A percentile compares a stretch with the other conserved stretches of the same genome.
Conservation (phyloP, 2,888 invertebrate genomes). For the Drosophila suboccidentalis region DNA sequence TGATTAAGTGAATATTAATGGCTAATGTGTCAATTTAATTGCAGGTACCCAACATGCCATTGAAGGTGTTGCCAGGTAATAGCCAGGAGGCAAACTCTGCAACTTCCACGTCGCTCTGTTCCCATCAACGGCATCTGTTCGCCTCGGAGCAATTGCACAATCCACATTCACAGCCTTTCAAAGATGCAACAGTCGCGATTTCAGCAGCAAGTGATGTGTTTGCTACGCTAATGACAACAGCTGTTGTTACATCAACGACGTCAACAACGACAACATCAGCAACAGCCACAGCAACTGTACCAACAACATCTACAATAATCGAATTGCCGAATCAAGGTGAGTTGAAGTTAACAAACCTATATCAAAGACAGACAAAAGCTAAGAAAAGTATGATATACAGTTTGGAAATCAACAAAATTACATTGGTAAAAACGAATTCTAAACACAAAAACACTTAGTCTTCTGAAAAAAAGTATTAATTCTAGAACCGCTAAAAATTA, state of each 20-base stretch:
- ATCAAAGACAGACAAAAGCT: no score
- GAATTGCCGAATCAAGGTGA: slow-evolving; percentile 70
- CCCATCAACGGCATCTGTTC: slow-evolving; percentile 83
- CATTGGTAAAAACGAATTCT: no score
- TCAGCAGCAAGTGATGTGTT: slow-evolving; percentile 54
- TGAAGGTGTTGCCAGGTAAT: slow-evolving; percentile 62
- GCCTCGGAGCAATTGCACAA: slow-evolving; percentile 78
- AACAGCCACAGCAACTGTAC: slow-evolving; percentile 26
- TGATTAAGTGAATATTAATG: slow-evolving; percentile 45
- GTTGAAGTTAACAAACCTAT: slow-evolving; percentile 1
- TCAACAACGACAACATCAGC: slow-evolving; percentile 29
- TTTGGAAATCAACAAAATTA: no score
- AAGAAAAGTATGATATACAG: no score
- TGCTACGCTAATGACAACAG: slow-evolving; percentile 53
- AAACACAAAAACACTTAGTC: no score
- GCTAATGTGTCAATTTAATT: slow-evolving; percentile 59
- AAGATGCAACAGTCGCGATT: slow-evolving; percentile 51
- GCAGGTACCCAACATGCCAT: slow-evolving; percentile 85
- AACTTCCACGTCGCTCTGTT: slow-evolving; percentile 62
- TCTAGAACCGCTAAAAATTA: no score
- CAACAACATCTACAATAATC: slow-evolving; percentile 43
- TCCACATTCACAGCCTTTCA: slow-evolving; percentile 40
- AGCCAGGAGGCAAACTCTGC: slow-evolving; percentile 31
- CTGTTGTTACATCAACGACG: slow-evolving; percentile 24
- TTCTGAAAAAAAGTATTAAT: no score